Percentiles rank a stretch among this genome's conserved stretches.
These are phyloP conservation scores for Syngnathoides biaculeatus DNA, from an alignment of 2,113 vertebrate species.

Conservation along the genomic window DNA sequence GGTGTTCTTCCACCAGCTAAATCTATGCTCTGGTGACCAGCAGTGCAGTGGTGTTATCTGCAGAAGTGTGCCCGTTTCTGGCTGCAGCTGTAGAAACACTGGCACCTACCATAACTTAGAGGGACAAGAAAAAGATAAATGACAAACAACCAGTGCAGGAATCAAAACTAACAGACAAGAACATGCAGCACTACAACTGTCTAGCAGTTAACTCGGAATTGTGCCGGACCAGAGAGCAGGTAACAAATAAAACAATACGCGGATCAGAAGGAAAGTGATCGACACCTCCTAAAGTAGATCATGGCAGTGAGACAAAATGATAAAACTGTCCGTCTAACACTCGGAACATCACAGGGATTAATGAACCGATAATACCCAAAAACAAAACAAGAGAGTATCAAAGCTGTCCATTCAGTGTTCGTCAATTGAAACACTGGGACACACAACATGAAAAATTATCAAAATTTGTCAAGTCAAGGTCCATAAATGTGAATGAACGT, in stretches of 20 bases:
- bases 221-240: too few species aligned
- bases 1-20: too few species aligned
- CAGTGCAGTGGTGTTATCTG: too few species aligned
- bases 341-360: background rate
- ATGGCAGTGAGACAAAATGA: background rate
- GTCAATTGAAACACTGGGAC: background rate
- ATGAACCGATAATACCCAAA: background rate
- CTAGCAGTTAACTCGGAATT: background rate
- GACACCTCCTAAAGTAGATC: background rate
- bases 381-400: background rate
- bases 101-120: background rate
- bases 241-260: too few species aligned
- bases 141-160: background rate
- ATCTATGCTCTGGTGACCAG: too few species aligned
- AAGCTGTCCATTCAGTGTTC: background rate
- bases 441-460: background rate
- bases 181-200: background rate
- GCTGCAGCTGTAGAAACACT: background rate
- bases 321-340: background rate
- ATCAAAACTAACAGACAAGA: background rate
- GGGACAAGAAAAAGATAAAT: background rate
- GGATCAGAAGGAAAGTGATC: background rate
- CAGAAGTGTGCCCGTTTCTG: too few species aligned
- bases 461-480: background rate
- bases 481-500: background rate